Percentiles rank a stretch among this genome's conserved stretches.
These are phyloP conservation scores for Triops longicaudatus DNA, from an alignment of 1,140 invertebrate species.

Conservation along the genomic window DNA sequence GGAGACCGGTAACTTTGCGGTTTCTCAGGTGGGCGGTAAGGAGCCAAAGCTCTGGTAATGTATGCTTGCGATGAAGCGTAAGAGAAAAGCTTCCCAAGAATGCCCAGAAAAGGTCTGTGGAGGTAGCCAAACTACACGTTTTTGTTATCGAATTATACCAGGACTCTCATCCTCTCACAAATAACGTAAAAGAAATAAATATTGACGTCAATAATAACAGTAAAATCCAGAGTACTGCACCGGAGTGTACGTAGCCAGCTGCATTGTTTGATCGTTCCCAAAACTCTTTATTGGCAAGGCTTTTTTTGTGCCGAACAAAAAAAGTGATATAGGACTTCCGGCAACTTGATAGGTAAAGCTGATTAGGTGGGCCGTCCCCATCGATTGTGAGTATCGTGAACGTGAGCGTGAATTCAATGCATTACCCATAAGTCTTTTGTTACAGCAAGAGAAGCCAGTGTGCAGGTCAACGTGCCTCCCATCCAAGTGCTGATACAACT, in stretches of 20 bases:
- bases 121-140: neutral
- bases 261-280: neutral
- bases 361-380: constrained; percentile 13
- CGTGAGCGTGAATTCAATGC: constrained; percentile 14
- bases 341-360: constrained; percentile 3
- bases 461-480: constrained; percentile 7
- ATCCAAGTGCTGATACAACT: neutral
- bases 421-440: constrained; percentile 12
- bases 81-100: neutral
- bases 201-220: neutral
- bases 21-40: neutral
- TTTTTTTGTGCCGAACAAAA: neutral
- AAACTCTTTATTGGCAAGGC: neutral
- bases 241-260: neutral
- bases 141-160: neutral
- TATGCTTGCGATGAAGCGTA: constrained; percentile 11
- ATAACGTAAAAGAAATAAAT: neutral
- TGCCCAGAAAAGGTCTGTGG: constrained; percentile 1
- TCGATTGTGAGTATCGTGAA: constrained; percentile 6
- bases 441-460: neutral
- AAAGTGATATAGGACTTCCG: constrained; percentile 13
- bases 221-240: neutral
- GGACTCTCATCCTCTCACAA: neutral
- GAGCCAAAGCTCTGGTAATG: neutral
- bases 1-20: neutral